Conservation (phyloP, 2,113 vertebrate genomes). For the Hippoglossus stenolepis region DNA sequence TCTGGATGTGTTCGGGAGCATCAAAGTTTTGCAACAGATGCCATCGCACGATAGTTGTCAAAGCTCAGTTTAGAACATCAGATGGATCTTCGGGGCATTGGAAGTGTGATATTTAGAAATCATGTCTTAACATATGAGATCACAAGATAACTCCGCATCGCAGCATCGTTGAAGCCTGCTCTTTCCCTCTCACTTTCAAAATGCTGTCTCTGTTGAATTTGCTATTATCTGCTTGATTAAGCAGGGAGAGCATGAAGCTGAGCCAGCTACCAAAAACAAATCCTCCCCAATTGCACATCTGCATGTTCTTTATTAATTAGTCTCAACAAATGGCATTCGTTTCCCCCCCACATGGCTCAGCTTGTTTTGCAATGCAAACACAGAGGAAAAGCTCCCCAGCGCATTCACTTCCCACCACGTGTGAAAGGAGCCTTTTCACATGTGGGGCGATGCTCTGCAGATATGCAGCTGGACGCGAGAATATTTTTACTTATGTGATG, state of each 20-base stretch:
- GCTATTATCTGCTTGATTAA: conserved; percentile 75
- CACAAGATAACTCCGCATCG: neutral
- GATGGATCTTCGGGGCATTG: neutral
- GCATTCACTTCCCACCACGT: conserved; percentile 41
- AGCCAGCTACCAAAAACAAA: conserved; percentile 64
- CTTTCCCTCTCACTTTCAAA: conserved; percentile 33
- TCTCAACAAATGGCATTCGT: conserved; percentile 79
- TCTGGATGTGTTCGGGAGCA: conserved; percentile 19
- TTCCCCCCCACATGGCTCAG: conserved; percentile 63
- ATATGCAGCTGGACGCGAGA: conserved; percentile 54
- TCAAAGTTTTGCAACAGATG: conserved; percentile 15
- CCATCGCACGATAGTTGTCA: neutral
- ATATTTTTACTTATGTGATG: too few species aligned
- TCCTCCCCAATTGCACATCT: conserved; percentile 76
- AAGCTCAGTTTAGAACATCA: conserved; percentile 7
- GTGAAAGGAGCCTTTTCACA: conserved; percentile 44
- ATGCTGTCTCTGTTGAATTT: conserved; percentile 54
- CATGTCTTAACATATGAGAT: neutral
- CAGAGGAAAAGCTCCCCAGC: conserved; percentile 51
- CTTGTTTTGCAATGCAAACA: conserved; percentile 80
- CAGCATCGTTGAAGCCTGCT: conserved; percentile 8
- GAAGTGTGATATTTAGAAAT: conserved; percentile 8
- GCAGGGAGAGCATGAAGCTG: conserved; percentile 60
- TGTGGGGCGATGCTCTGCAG: conserved; percentile 66
- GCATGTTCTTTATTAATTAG: conserved; percentile 82